Conservation (phyloP, 2,888 invertebrate genomes). For the Dicyrtomina minuta region DNA sequence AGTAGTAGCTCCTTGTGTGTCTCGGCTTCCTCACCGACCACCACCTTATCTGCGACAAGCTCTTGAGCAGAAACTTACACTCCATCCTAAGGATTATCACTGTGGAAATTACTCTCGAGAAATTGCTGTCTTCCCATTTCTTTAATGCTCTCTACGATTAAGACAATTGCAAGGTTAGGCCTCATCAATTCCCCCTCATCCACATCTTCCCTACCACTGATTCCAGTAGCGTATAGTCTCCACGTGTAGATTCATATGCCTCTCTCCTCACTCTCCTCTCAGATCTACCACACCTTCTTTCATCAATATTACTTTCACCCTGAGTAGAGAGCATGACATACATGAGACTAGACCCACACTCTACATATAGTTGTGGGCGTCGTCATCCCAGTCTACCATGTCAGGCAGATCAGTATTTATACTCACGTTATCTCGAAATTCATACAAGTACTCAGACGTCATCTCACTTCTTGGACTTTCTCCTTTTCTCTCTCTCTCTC, state of each 20-base stretch:
- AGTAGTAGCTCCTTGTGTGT: slow-evolving; percentile 7
- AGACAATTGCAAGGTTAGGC: slow-evolving; percentile 30
- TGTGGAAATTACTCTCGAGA: slow-evolving; percentile 18
- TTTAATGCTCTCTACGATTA: slow-evolving; percentile 22
- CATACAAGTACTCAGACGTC: background rate
- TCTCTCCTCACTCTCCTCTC: background rate
- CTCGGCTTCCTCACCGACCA: slow-evolving; percentile 2
- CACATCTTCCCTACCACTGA: no score
- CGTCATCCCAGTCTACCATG: no score
- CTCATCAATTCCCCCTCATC: slow-evolving; percentile 20
- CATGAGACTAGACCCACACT: no score
- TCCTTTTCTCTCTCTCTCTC: background rate
- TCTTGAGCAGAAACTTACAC: background rate
- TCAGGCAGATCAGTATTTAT: no score
- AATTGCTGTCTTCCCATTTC: slow-evolving; percentile 11
- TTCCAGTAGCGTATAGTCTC: background rate
- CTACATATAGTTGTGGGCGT: no score
- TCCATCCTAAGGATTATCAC: slow-evolving; percentile 16
- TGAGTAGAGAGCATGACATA: no score
- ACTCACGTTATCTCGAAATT: no score
- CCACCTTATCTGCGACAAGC: slow-evolving; percentile 5
- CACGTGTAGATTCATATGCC: background rate
- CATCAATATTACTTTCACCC: no score
- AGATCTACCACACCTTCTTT: no score
- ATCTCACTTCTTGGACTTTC: background rate